Base-by-base conservation (phyloP, 2,888 invertebrate genomes). In the Spodoptera exigua region DNA sequence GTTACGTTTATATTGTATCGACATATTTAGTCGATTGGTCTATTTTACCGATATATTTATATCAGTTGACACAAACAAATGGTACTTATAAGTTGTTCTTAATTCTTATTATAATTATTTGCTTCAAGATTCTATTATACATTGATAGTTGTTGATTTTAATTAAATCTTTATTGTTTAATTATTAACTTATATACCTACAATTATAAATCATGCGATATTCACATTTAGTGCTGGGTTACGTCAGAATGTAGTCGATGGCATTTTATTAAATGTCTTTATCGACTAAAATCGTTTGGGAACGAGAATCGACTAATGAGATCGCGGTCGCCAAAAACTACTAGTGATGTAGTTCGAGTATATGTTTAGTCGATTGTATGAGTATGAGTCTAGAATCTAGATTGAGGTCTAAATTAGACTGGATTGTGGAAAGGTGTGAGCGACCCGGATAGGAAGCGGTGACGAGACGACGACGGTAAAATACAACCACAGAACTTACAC, bases 81-180 rank as follows among this genome's bases (percentile, higher is more conserved):
- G 62, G 77, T 77, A 77, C 77, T 77, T 77, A 77, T 78, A 77
- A 77, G 76, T 78, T 72, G 76, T 77, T 78, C 76, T 77, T 77
- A 77, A 72, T 75, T 70, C 70, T 70, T 77, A 74, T 73, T 61
- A 72, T 77, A 62, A 74, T 74, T 70, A 72, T 78, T 78, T 75
- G 75, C 78, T 75, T 77, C 78, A 76, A 76, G 72, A 78, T 78
- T 77, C 78, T 78, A 76, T 70, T 68, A 64, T 67, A 71, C 71
- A 71, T 62, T 72, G 64, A 72, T 77, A 73, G 72, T 75, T 75
- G 66, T 74, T 77, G 68, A 70, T 69, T 71, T 77, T 69, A 44
- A 63, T 27, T 27, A 66, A 72, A 60, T 51, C 45, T 63, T 73
- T 70, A 77, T 60, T 61, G 27, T 76, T 65, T 74, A 74, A 74